Evolutionary conservation across 2,888 invertebrate genomes (phyloP).

Genomic region (Pyrochroa serraticornis): DNA sequence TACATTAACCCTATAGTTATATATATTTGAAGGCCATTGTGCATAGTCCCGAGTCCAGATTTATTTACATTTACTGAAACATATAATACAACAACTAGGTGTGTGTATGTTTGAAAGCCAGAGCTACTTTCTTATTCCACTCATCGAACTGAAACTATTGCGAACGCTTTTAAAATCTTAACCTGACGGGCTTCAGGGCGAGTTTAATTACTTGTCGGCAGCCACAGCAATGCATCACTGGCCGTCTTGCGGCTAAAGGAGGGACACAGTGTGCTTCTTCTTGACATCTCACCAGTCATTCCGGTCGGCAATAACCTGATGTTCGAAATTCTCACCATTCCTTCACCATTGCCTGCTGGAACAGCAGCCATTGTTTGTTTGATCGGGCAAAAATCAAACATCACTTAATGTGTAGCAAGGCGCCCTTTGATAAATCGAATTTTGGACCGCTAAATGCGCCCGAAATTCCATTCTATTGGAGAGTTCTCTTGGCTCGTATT

Average conservation of each 20-base stretch:
- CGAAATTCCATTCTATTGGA: too few species aligned
- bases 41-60: too few species aligned
- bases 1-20: too few species aligned
- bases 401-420: too few species aligned
- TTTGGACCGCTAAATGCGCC: too few species aligned
- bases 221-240: constrained; percentile 33
- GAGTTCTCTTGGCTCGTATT: too few species aligned
- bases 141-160: neutral
- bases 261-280: constrained; percentile 30
- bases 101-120: neutral
- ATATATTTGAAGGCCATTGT: too few species aligned
- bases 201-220: constrained; percentile 31
- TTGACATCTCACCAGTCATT: constrained; percentile 32
- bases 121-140: neutral
- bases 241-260: constrained; percentile 27
- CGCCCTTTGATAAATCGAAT: too few species aligned
- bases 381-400: too few species aligned
- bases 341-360: constrained; percentile 8
- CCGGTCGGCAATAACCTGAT: constrained; percentile 27
- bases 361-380: too few species aligned
- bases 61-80: too few species aligned
- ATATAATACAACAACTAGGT: too few species aligned
- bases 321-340: constrained; percentile 27
- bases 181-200: constrained; percentile 11
- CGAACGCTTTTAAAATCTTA: constrained; percentile 16